Evolutionary conservation across 2,797 vertebrate species (phyloP).

Genomic region (Artibeus lituratus): DNA sequence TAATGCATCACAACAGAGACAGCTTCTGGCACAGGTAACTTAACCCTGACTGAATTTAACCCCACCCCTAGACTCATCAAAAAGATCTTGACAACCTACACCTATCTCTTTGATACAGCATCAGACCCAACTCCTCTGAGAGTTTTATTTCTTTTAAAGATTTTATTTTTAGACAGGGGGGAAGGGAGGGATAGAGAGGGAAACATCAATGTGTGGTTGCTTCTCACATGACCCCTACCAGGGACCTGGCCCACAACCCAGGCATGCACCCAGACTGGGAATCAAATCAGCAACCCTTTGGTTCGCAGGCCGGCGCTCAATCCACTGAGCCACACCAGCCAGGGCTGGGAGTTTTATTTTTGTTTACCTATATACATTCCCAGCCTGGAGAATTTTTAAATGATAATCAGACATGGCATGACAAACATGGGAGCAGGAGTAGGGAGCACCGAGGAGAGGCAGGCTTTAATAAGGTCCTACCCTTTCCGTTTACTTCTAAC

Average conservation of each 20-base stretch:
- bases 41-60: neutral
- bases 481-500: conserved; percentile 17
- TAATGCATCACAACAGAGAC: neutral
- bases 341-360: neutral
- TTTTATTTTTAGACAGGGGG: no score
- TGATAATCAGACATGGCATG: neutral
- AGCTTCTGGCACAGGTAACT: neutral
- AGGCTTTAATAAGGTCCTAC: neutral
- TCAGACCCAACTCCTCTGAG: neutral
- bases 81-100: neutral
- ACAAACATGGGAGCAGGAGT: neutral
- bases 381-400: neutral
- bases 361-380: neutral
- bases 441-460: neutral
- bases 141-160: neutral
- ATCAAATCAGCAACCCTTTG: no score
- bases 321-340: no score
- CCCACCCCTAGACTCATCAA: neutral
- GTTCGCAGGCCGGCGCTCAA: no score
- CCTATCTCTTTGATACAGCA: neutral
- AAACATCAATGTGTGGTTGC: no score
- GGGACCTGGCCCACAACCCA: no score
- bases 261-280: no score
- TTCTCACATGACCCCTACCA: no score
- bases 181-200: no score